Conservation (phyloP, 2,113 vertebrate species). For the Lipotes vexillifer region DNA sequence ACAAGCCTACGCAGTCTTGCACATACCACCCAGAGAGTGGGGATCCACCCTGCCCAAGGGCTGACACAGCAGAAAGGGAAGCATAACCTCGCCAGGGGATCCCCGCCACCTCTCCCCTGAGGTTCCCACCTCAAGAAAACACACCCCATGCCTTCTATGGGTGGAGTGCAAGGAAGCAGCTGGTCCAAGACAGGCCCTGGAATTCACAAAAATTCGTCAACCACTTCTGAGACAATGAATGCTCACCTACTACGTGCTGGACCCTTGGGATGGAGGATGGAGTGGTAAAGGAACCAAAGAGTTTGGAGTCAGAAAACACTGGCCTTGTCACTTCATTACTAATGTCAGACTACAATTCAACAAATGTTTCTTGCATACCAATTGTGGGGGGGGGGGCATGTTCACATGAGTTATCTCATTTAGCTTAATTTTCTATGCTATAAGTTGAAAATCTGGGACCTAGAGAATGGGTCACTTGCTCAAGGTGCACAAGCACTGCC, state of each 20-base stretch:
- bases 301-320: background rate
- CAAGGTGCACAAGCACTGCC: background rate
- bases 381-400: too few relatives aligned
- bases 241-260: background rate
- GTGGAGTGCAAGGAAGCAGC: background rate
- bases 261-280: background rate
- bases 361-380: background rate
- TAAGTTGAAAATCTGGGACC: background rate
- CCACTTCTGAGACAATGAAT: background rate
- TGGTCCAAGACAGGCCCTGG: background rate
- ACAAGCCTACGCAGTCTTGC: background rate
- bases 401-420: background rate
- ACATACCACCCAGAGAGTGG: background rate
- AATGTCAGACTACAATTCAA: background rate
- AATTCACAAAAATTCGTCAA: background rate
- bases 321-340: background rate
- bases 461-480: background rate
- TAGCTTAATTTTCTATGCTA: background rate
- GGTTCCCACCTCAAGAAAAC: background rate
- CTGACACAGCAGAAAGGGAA: conserved; percentile 1
- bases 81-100: background rate
- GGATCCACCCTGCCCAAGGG: conserved; percentile 17
- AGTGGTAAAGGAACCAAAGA: background rate
- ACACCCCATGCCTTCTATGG: background rate
- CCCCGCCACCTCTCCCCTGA: background rate